These are phyloP conservation scores for Chionodraco myersi DNA, from an alignment of 2,113 vertebrate genomes.

Conservation along the genomic window DNA sequence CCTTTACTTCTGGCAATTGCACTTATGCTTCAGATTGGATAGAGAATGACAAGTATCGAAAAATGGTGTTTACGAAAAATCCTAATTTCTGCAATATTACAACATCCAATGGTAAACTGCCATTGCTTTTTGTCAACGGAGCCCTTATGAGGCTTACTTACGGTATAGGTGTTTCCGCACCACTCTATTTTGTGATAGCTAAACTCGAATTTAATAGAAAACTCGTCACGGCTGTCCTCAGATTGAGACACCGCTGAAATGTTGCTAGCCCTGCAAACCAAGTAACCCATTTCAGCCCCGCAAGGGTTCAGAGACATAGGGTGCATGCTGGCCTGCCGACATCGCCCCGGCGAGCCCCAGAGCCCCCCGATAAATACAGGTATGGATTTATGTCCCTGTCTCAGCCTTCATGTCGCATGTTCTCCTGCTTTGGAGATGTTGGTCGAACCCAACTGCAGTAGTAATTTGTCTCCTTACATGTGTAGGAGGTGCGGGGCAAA, in stretches of 20 bases:
- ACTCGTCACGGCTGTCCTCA: constrained; percentile 3
- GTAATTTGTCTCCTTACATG: constrained; percentile 77
- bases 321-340: constrained; percentile 64
- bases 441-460: constrained; percentile 69
- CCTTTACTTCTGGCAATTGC: too few species aligned
- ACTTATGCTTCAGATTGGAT: too few species aligned
- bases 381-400: constrained; percentile 96
- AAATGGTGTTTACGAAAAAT: too few species aligned
- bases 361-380: constrained; percentile 91
- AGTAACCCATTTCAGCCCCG: constrained; percentile 57
- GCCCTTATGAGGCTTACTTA: too few species aligned
- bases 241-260: constrained; percentile 37
- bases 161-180: too few species aligned
- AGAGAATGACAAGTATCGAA: too few species aligned
- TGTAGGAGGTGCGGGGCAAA: constrained; percentile 73
- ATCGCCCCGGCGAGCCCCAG: constrained; percentile 80
- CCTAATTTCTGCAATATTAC: too few species aligned
- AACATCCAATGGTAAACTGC: too few species aligned
- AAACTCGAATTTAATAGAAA: background rate
- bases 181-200: background rate
- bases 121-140: too few species aligned
- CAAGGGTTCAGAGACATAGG: constrained; percentile 50
- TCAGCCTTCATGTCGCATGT: constrained; percentile 78
- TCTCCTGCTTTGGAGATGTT: constrained; percentile 67
- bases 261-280: constrained; percentile 42